phyloP scores from a whole-genome alignment of 2,888 invertebrate species.

The Rapana venosa region DNA sequence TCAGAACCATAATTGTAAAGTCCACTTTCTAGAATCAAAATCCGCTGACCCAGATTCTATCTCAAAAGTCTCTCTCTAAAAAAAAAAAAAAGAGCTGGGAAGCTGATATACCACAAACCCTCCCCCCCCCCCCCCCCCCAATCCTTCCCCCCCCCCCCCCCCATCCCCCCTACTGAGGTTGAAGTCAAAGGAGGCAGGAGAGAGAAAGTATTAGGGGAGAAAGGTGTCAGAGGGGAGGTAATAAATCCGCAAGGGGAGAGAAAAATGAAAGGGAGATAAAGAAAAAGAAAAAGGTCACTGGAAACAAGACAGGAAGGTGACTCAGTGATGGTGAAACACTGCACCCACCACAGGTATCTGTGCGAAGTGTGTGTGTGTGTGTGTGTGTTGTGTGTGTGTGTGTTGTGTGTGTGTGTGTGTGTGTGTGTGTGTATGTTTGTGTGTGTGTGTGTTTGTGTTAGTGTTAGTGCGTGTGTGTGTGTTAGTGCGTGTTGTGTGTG shows the following conservation, averaged over 20 bases:
- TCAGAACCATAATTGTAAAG: background rate
- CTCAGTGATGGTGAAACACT: background rate
- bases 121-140: background rate
- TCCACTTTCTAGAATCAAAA: background rate
- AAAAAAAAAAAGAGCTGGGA: background rate
- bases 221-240: too few relatives aligned
- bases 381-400: background rate
- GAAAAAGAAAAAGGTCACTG: background rate
- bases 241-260: background rate
- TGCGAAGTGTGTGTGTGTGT: background rate
- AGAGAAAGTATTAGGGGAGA: background rate
- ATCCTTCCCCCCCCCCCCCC: too few relatives aligned
- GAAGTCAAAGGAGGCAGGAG: background rate
- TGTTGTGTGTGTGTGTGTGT: background rate
- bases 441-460: background rate
- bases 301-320: too few relatives aligned
- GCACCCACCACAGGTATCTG: background rate
- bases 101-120: background rate
- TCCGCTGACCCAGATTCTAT: background rate
- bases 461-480: too few relatives aligned
- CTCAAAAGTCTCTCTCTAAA: background rate
- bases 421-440: background rate
- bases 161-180: too few relatives aligned
- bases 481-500: too few relatives aligned
- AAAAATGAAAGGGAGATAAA: background rate